Base-by-base conservation (phyloP, 2,797 vertebrate genomes). In the Spinus olivaceus region DNA sequence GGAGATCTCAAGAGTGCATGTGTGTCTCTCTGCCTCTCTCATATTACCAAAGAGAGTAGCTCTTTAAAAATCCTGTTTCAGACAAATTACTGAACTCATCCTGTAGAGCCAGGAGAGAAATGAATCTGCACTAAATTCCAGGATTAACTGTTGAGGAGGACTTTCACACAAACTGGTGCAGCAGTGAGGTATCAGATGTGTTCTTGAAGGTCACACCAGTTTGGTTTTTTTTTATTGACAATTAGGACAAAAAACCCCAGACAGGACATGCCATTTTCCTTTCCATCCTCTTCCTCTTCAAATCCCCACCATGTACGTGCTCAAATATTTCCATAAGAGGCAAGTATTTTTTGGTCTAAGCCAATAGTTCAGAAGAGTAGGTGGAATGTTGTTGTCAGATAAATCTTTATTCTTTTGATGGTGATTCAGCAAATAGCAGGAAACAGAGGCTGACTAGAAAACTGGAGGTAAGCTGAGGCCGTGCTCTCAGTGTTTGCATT, bases 11-110 rank as follows among this genome's bases (percentile, higher is more conserved):
- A 33, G 70, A 47, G 72, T 3, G 2, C 3, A 1, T 41, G 9
- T 67, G 37, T 73, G 17, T 91, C 13, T 88, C 47, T 88, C 79
- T 86, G 57, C 33, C 22, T 88, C 54, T 78, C 80, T 46, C 50
- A 76, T 27, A 65, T 19, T 18, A 50, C 54, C 2, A 7, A 77
- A 74, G 32, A 72, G 46, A 82, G 33, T 3, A 61, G 37, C 46
- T 88, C 76, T 88, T 77, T 49, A 56, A 76, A 94, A 95, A 63
- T 72, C 66, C 41, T 37, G 10, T 77, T 88, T 81, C 78, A 60
- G 59, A 51, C 65, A 93, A 86, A 87, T 44, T 94, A 71, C 25
- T 54, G 53, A 93, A 69, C 17, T 70, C 33, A 78, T 37, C 17
- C 25, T 46, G 7, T 14, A 74, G 10, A 90, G 19, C 14, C 47